These are phyloP conservation scores for Sylvia atricapilla DNA, from an alignment of 2,113 vertebrate genomes.

Conservation along the genomic window DNA sequence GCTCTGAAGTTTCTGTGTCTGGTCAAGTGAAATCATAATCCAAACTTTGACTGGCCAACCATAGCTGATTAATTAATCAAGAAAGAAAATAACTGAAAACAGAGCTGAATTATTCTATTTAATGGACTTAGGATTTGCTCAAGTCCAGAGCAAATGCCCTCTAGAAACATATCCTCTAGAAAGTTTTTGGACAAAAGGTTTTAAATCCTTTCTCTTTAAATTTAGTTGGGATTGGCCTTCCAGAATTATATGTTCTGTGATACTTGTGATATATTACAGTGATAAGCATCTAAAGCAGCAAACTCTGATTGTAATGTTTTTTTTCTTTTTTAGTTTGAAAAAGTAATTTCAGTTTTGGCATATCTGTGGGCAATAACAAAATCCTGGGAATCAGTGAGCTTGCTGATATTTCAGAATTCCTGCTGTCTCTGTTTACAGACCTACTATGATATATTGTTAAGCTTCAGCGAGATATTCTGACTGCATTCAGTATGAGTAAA, in stretches of 20 bases:
- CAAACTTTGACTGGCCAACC: background rate
- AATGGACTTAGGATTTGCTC: background rate
- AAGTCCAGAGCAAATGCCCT: background rate
- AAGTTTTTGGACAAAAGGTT: background rate
- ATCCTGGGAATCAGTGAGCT: background rate
- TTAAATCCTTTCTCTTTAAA: background rate
- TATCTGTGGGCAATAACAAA: background rate
- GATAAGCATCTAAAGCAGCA: background rate
- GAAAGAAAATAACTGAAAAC: background rate
- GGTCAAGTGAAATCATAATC: background rate
- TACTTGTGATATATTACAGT: background rate
- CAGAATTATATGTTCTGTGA: background rate
- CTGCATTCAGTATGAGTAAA: background rate
- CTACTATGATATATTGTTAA: background rate
- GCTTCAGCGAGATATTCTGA: background rate
- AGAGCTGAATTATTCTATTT: background rate
- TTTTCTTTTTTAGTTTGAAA: background rate
- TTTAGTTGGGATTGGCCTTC: background rate
- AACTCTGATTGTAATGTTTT: background rate
- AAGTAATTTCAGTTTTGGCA: background rate
- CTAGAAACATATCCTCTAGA: background rate
- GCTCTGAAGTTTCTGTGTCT: background rate
- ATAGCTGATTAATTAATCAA: background rate
- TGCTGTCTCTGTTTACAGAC: conserved; percentile 27
- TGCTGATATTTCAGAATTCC: conserved; percentile 4